Conservation (phyloP, 1,140 invertebrate genomes). For the Musca domestica region DNA sequence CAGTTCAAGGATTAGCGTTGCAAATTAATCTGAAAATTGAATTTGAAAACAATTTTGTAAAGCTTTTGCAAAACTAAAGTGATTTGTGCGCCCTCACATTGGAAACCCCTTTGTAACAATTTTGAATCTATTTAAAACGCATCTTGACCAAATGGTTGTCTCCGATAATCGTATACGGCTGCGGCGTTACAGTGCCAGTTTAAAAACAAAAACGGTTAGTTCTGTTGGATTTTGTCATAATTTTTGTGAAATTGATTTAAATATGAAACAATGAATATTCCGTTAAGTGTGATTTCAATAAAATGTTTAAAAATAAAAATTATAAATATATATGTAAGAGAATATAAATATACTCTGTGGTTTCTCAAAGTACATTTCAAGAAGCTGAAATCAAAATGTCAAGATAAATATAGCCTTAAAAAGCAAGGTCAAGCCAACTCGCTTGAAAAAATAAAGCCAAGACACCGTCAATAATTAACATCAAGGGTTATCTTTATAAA, state of each 20-base stretch:
- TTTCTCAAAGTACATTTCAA: too few species aligned
- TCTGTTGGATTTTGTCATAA: not conserved
- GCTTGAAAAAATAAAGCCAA: too few species aligned
- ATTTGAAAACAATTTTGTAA: not conserved
- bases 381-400: too few species aligned
- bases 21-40: too few species aligned
- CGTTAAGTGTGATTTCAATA: not conserved
- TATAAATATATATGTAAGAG: too few species aligned
- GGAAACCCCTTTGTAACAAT: constrained; percentile 10
- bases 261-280: not conserved
- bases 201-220: constrained; percentile 48
- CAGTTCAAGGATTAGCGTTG: too few species aligned
- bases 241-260: not conserved
- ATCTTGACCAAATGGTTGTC: constrained; percentile 45
- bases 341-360: too few species aligned
- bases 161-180: constrained; percentile 47
- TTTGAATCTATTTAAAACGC: constrained; percentile 21
- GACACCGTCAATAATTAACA: too few species aligned
- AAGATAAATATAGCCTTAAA: too few species aligned
- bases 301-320: not conserved
- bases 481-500: too few species aligned
- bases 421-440: too few species aligned
- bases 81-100: not conserved
- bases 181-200: constrained; percentile 46
- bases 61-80: not conserved